Evolutionary conservation across 2,888 invertebrate species (phyloP).

Genomic region (Lottia gigantea): DNA sequence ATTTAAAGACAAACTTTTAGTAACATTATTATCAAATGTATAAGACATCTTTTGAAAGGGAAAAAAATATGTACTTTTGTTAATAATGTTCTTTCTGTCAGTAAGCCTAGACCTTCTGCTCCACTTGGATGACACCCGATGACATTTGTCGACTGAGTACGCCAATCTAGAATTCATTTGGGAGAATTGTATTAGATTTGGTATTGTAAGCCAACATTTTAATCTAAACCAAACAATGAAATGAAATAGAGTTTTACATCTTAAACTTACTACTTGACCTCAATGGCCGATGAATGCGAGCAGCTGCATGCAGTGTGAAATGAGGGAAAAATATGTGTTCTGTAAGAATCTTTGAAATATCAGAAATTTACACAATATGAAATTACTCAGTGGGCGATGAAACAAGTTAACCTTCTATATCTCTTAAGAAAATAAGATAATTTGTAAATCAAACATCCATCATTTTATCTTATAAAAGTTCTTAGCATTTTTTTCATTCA

Average conservation of each 20-base stretch:
- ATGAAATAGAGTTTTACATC: background rate
- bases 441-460: background rate
- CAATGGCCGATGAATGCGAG: background rate
- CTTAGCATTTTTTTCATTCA: too few relatives aligned
- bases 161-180: too few relatives aligned
- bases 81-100: background rate
- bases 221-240: background rate
- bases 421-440: background rate
- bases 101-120: too few relatives aligned
- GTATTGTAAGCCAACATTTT: background rate
- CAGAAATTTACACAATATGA: too few relatives aligned
- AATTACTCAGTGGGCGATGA: too few relatives aligned
- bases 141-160: too few relatives aligned
- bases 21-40: too few relatives aligned
- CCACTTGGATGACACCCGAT: background rate
- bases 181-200: background rate
- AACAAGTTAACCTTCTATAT: background rate
- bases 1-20: too few relatives aligned
- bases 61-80: too few relatives aligned
- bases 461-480: too few relatives aligned
- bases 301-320: background rate
- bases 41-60: too few relatives aligned
- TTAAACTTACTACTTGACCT: background rate
- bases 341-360: too few relatives aligned
- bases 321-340: background rate